Percentiles rank a stretch among this genome's conserved stretches.
These are phyloP conservation scores for Hesperia comma DNA, from an alignment of 2,888 invertebrate species.

Conservation along the genomic window DNA sequence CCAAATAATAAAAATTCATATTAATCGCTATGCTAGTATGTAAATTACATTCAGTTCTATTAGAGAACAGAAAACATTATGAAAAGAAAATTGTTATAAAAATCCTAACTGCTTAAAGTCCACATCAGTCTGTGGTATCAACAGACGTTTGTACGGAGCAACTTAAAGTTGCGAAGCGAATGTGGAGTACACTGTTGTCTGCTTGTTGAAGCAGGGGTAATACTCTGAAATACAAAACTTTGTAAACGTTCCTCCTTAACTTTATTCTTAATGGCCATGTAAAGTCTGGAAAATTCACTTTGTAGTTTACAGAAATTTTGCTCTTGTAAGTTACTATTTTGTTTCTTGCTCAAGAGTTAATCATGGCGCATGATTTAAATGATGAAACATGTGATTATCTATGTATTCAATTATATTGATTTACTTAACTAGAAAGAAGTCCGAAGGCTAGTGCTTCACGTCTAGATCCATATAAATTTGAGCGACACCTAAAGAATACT, in stretches of 20 bases:
- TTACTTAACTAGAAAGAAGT: too few relatives aligned
- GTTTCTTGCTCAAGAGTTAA: not conserved
- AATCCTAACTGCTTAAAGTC: not conserved
- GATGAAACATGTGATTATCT: too few relatives aligned
- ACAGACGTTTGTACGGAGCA: constrained; percentile 2
- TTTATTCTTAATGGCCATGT: constrained; percentile 22
- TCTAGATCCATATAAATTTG: too few relatives aligned
- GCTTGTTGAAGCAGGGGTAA: constrained; percentile 23
- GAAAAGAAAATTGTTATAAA: not conserved
- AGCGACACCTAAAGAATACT: too few relatives aligned
- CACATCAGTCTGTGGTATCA: not conserved
- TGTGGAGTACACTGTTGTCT: constrained; percentile 7
- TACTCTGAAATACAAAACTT: constrained; percentile 21
- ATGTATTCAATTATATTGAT: too few relatives aligned
- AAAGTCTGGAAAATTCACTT: constrained; percentile 22
- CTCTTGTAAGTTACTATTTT: not conserved
- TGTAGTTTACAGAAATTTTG: constrained; percentile 11
- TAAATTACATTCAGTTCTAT: too few relatives aligned
- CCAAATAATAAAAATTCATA: too few relatives aligned
- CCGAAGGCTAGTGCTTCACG: too few relatives aligned
- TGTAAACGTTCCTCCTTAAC: constrained; percentile 10
- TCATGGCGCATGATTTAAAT: not conserved
- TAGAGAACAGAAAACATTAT: too few relatives aligned
- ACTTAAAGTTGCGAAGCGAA: constrained; percentile 19
- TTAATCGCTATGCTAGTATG: too few relatives aligned